Evolutionary conservation across 2,888 invertebrate species (phyloP), one percentile per base, ranked within the genome.

Genomic region (Latrodectus hesperus): DNA sequence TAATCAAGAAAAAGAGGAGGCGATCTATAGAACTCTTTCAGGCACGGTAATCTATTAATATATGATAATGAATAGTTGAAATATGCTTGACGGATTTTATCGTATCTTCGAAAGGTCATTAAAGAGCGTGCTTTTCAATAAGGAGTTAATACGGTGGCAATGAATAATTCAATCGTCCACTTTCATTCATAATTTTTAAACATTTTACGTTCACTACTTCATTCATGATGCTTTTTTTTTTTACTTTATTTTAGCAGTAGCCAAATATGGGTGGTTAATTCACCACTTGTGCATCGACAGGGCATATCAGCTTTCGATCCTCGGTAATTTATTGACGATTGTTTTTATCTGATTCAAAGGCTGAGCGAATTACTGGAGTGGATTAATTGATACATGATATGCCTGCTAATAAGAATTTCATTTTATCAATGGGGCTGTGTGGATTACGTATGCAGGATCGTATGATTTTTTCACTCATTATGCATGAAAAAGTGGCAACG

Each of bases 31-130:
- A 38, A 16, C 60, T 16, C 60, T 60, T 60, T 60, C 11, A n/a
- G 16, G n/a, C 49, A n/a, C 71, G 55, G 60, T 79, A 81, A 87
- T 73, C 75, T 72, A 74, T 81, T 87, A 80, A 82, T 82, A 49
- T 87, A 87, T 87, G 86, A 73, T 87, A 87, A 87, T 87, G 86
- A 87, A 81, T 68, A 67, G 70, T 81, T 87, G 76, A 81, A 81
- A 77, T 80, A 82, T 82, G 70, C 86, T 81, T 77, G 49, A 26
- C 71, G 53, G 68, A 77, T 72, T 87, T 72, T 67, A 72, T 67
- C 67, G 51, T 65, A 65, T 71, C 60, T 76, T 87, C 77, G 51
- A 76, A 51, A 72, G 81, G 86, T 87, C 86, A 87, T 87, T 87
- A 87, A 75, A 68, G 67, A 71, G 77, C 70, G 65, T 74, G 38